phyloP scores from a whole-genome alignment of 2,113 vertebrate species.

The Ciconia maguari region DNA sequence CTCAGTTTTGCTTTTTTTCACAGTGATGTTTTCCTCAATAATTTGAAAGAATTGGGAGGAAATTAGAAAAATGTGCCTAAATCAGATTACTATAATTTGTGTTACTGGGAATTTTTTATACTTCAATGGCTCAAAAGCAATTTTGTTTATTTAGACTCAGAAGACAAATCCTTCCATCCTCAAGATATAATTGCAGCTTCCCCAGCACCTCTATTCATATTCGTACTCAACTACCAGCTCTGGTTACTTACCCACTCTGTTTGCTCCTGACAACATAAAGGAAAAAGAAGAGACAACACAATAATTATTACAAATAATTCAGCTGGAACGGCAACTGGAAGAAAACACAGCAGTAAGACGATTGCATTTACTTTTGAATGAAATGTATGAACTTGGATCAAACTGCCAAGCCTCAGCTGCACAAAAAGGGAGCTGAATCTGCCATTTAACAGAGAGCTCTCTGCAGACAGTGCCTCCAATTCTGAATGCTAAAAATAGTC shows the following conservation, averaged over 20 bases:
- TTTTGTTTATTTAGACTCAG: neutral
- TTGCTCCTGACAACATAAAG: conserved; percentile 79
- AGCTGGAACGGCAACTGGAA: conserved; percentile 11
- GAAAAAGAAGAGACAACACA: conserved; percentile 64
- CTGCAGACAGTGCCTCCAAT: neutral
- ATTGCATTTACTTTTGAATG: conserved; percentile 6
- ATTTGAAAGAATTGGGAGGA: neutral
- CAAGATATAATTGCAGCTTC: neutral
- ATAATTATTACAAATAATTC: conserved; percentile 52
- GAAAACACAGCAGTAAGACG: conserved; percentile 4
- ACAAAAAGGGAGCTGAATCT: neutral
- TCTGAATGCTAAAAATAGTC: neutral
- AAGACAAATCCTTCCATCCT: conserved; percentile 1
- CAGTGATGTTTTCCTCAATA: neutral
- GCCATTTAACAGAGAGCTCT: neutral
- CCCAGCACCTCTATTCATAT: neutral
- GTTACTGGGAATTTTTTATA: neutral
- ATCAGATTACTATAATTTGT: conserved; percentile 4
- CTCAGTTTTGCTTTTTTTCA: conserved; percentile 11
- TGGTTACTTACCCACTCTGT: conserved; percentile 84
- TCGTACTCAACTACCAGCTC: neutral
- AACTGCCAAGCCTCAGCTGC: conserved; percentile 14
- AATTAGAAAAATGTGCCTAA: neutral
- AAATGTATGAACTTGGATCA: conserved; percentile 9
- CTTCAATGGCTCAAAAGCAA: neutral